These are phyloP conservation scores for Biston betularia DNA, from an alignment of 2,888 invertebrate genomes.

Conservation along the genomic window DNA sequence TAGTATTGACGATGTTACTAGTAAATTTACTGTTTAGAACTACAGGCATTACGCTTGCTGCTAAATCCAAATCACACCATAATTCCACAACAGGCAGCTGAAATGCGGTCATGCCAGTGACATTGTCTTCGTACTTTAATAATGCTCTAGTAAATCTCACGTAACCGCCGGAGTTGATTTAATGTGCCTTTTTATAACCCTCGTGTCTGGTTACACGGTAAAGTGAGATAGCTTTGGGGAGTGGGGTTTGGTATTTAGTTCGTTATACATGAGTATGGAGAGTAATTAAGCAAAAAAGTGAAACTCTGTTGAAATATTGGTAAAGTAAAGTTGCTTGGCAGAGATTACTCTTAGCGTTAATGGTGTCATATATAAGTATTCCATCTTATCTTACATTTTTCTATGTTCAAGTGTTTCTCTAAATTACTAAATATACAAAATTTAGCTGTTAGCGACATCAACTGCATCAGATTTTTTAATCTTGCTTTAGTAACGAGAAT, in stretches of 20 bases:
- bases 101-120: conserved; percentile 39
- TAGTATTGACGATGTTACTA: too few species aligned
- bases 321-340: background rate
- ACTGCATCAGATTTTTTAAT: too few species aligned
- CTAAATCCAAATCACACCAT: conserved; percentile 20
- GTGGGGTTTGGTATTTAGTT: background rate
- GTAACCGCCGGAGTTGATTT: conserved; percentile 44
- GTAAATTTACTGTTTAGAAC: too few species aligned
- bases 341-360: background rate
- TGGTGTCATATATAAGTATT: background rate
- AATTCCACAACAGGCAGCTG: conserved; percentile 40
- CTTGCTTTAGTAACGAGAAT: too few species aligned
- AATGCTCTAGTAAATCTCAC: conserved; percentile 43
- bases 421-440: too few species aligned
- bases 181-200: conserved; percentile 43
- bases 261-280: conserved; percentile 3
- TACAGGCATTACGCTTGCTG: background rate
- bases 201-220: conserved; percentile 22
- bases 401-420: too few species aligned
- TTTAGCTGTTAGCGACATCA: too few species aligned
- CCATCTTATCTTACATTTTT: background rate
- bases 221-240: conserved; percentile 2
- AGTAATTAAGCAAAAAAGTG: too few species aligned
- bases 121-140: conserved; percentile 43
- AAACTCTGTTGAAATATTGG: too few species aligned